A percentile compares a stretch with the other conserved stretches of the same genome.
phyloP scores from a whole-genome alignment of 2,888 invertebrate species.

The Rugalucina vietnamica region DNA sequence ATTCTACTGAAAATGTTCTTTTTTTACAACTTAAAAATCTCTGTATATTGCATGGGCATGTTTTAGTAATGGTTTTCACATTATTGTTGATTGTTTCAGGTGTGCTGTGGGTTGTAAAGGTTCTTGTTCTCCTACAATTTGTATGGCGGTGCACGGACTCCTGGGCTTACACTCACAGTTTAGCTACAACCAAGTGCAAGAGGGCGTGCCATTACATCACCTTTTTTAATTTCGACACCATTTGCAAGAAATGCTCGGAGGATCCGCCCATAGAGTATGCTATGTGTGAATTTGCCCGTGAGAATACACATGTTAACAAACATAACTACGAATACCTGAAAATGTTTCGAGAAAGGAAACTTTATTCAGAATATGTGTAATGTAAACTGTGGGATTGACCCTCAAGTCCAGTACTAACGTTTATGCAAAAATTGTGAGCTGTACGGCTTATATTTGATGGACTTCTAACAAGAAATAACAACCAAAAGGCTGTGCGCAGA shows the following conservation, averaged over 20 bases:
- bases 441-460: too few species aligned
- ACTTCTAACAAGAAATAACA: too few species aligned
- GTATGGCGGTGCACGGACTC: too few species aligned
- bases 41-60: too few species aligned
- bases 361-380: not conserved
- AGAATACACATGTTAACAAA: not conserved
- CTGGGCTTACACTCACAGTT: not conserved
- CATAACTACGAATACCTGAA: not conserved
- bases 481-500: too few species aligned
- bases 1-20: too few species aligned
- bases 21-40: too few species aligned
- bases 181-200: not conserved
- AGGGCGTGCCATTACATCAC: too few species aligned
- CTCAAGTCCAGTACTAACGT: not conserved
- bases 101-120: too few species aligned
- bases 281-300: not conserved
- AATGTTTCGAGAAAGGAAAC: not conserved
- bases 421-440: not conserved
- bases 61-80: too few species aligned
- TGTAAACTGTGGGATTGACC: not conserved
- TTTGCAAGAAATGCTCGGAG: not conserved
- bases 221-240: not conserved
- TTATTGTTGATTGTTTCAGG: too few species aligned
- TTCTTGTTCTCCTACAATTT: too few species aligned
- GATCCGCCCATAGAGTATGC: not conserved